Conservation (phyloP, 2,888 invertebrate species). For the Lasioglossum marginatum region DNA sequence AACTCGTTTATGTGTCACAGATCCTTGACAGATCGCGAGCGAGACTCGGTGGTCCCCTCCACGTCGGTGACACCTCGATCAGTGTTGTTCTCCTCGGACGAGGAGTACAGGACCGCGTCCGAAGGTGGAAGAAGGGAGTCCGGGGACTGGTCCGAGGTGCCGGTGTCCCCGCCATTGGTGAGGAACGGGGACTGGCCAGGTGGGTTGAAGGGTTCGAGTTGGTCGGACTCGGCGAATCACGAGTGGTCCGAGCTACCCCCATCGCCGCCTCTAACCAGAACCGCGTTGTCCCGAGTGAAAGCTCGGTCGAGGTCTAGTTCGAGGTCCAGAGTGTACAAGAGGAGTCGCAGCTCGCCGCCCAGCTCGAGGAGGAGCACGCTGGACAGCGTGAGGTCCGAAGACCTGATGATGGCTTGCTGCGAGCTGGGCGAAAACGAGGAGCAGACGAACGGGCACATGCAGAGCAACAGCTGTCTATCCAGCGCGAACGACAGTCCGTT, state of each 20-base stretch:
- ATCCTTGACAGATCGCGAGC: slow-evolving; percentile 79
- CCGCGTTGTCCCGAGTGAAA: slow-evolving; percentile 88
- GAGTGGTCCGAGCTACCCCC: slow-evolving; percentile 86
- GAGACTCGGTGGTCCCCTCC: slow-evolving; percentile 85
- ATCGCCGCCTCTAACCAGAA: slow-evolving; percentile 88
- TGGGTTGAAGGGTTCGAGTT: slow-evolving; percentile 73
- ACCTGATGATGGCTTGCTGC: slow-evolving; percentile 85
- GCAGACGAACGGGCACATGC: slow-evolving; percentile 82
- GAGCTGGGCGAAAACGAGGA: slow-evolving; percentile 86
- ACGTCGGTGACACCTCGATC: slow-evolving; percentile 89
- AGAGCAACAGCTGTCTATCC: slow-evolving; percentile 78
- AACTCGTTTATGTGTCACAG: slow-evolving; percentile 34
- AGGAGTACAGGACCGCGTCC: slow-evolving; percentile 94
- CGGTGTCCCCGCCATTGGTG: slow-evolving; percentile 86
- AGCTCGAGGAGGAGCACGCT: slow-evolving; percentile 88
- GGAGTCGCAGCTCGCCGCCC: slow-evolving; percentile 87
- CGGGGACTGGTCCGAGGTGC: slow-evolving; percentile 92
- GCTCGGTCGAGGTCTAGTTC: slow-evolving; percentile 86
- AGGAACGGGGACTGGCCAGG: slow-evolving; percentile 78
- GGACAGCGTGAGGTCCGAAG: slow-evolving; percentile 88
- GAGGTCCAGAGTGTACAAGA: slow-evolving; percentile 86
- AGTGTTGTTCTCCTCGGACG: slow-evolving; percentile 92
- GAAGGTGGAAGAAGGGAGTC: slow-evolving; percentile 93
- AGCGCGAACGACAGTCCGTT: slow-evolving; percentile 78
- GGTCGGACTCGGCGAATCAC: slow-evolving; percentile 78